phyloP scores from a whole-genome alignment of 2,797 vertebrate genomes.

The Macroramphosus scolopax region DNA sequence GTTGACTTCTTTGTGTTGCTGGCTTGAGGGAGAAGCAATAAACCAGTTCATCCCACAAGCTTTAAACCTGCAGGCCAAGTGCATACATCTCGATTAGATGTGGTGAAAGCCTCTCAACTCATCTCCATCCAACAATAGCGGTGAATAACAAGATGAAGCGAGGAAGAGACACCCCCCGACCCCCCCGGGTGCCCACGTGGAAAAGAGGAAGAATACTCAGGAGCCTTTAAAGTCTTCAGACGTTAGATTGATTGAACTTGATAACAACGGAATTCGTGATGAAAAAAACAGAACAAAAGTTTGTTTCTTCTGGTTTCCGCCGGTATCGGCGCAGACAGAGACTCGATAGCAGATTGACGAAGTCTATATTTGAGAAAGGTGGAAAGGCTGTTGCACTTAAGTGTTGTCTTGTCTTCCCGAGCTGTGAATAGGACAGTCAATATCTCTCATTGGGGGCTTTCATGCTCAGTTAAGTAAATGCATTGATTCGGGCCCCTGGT shows the following conservation, averaged over 20 bases:
- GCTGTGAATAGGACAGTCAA: slow-evolving; percentile 70
- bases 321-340: slow-evolving; percentile 38
- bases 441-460: slow-evolving; percentile 79
- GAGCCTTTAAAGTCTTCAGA: slow-evolving; percentile 31
- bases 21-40: slow-evolving; percentile 66
- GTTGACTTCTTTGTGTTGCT: slow-evolving; percentile 65
- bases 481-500: slow-evolving; percentile 81
- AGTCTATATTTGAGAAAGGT: slow-evolving; percentile 60
- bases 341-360: slow-evolving; percentile 61
- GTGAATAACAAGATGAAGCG: slow-evolving; percentile 52
- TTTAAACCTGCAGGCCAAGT: slow-evolving; percentile 52
- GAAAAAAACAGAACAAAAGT: slow-evolving; percentile 33
- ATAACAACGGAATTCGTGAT: slow-evolving; percentile 23
- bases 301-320: slow-evolving; percentile 38
- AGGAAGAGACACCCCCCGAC: slow-evolving; percentile 27
- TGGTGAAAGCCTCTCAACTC: slow-evolving; percentile 57
- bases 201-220: slow-evolving; percentile 18
- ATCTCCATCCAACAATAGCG: slow-evolving; percentile 67
- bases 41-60: slow-evolving; percentile 65
- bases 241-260: slow-evolving; percentile 39
- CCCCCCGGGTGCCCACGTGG: slow-evolving; percentile 15
- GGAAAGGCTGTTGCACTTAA: slow-evolving; percentile 64
- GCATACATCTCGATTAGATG: slow-evolving; percentile 69
- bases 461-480: slow-evolving; percentile 86
- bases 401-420: slow-evolving; percentile 67